These are phyloP conservation scores for Pollenia angustigena DNA, from an alignment of 2,888 invertebrate species.

Conservation along the genomic window DNA sequence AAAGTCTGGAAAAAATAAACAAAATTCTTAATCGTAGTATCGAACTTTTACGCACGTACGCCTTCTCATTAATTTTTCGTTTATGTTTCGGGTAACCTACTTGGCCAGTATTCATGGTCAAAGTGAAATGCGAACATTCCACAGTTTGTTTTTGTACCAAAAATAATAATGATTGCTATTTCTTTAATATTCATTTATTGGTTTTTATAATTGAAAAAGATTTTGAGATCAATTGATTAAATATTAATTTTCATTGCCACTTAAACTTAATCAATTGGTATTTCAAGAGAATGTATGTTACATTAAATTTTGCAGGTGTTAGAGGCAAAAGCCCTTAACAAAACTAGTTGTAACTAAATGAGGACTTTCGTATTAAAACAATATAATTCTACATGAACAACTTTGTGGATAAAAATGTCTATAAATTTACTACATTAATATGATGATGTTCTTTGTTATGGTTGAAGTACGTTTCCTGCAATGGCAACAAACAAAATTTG, in stretches of 20 bases:
- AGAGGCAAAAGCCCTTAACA: too few species aligned
- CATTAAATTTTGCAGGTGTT: too few species aligned
- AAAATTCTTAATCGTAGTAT: background rate
- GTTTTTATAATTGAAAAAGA: background rate
- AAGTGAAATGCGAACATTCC: background rate
- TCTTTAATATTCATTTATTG: background rate
- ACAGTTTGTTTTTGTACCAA: background rate
- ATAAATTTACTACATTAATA: too few species aligned
- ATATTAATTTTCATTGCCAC: background rate
- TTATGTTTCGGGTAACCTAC: background rate
- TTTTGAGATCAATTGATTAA: slow-evolving; percentile 5
- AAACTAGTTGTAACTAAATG: too few species aligned
- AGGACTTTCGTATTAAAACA: too few species aligned
- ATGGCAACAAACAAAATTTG: too few species aligned
- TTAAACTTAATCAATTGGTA: too few species aligned
- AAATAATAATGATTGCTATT: background rate
- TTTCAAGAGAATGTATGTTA: too few species aligned
- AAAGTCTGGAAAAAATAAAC: background rate
- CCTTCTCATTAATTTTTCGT: background rate
- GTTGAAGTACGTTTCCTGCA: too few species aligned
- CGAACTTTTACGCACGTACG: slow-evolving; percentile 40
- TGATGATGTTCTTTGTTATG: too few species aligned
- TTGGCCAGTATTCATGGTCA: background rate
- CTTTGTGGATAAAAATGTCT: too few species aligned
- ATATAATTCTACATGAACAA: too few species aligned